Base-by-base conservation (phyloP, 2,797 vertebrate species). In the Pipistrellus pipistrellus region DNA sequence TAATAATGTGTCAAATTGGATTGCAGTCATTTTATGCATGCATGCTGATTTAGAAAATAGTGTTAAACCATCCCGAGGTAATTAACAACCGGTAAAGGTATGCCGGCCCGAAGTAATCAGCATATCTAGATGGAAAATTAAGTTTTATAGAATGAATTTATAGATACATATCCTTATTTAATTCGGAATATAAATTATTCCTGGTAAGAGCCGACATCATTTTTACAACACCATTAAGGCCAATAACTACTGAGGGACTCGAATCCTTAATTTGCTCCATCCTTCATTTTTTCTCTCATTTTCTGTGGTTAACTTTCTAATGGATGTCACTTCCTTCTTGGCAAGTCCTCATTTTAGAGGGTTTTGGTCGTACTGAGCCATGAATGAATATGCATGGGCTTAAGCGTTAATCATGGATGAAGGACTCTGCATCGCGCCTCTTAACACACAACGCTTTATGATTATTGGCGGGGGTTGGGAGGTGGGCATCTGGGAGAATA, bases 1-100 rank as follows among this genome's bases (percentile, higher is more conserved):
- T 98, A 98, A 98, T 98, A 98, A 98, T 98, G 98, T 98, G 98
- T 98, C 98, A 98, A 98, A 98, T 98, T 98, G 98, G 96, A 98
- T 98, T 98, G 98, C 97, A 98, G 98, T 98, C 97, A 98, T 98
- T 98, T 98, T 98, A 97, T 98, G 98, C 97, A 98, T 98, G 98
- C 97, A 98, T 97, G 97, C 97, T 98, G 98, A 98, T 98, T 98
- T 97, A 96, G 97, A 98, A 98, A 98, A 98, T 97, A 96, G 97
- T 96, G 97, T 98, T 98, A 98, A 98, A 98, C 96, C 94, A 2
- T 98, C 93, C 96, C 59, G 84, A 59, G 97, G 97, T 98, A 98
- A 98, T 98, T 98, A 98, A 98, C 97, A 97, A 97, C 94, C 51
- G 84, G 96, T 97, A 98, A 98, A 98, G 97, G 97, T 98, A 97